Evolutionary conservation across 2,113 vertebrate genomes (phyloP), one percentile per base, ranked within the genome.

Genomic region (Eurypyga helias): DNA sequence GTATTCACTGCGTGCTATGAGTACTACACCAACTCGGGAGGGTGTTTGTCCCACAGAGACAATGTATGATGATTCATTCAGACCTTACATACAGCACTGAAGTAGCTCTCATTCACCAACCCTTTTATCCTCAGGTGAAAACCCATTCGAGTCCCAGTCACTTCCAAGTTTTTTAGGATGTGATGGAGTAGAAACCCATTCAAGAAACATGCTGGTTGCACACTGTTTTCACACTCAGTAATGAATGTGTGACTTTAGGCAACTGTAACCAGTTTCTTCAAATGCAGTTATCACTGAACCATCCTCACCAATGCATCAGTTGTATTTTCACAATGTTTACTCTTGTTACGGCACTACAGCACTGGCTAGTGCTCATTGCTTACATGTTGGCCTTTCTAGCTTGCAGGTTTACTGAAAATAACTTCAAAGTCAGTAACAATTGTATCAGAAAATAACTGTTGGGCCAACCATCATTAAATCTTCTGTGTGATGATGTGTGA

Each of bases 171-270:
- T 41, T 62, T 71, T 29, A 62, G 8, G 17, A 70, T 28, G 19
- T 17, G 69, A 45, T 13, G 21, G 29, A 66, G 26, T 14, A 81
- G 41, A 67, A 82, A 73, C 17, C 49, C 48, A 54, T 51, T 57
- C 33, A 72, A 76, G 26, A 85, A 95, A 69, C 16, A 14, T 17
- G 31, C 6, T 38, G 65, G 73, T 61, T 83, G 51, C 78, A 61
- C 17, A 49, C 67, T 79, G 64, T 80, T 95, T 83, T 83, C 78
- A 83, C 31, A 49, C 36, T 92, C 61, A 49, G 36, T 60, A 60
- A 89, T 79, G 62, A 83, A 62, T 33, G 51, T 33, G 51, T 43
- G 89, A 96, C 58, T 93, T 96, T 45, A 80, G 84, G 84, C 78
- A 92, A 90, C 41, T 61, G 41, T 41, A 60, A 80, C 46, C 60